phyloP scores from a whole-genome alignment of 2,113 vertebrate genomes.

The Acanthochromis polyacanthus region DNA sequence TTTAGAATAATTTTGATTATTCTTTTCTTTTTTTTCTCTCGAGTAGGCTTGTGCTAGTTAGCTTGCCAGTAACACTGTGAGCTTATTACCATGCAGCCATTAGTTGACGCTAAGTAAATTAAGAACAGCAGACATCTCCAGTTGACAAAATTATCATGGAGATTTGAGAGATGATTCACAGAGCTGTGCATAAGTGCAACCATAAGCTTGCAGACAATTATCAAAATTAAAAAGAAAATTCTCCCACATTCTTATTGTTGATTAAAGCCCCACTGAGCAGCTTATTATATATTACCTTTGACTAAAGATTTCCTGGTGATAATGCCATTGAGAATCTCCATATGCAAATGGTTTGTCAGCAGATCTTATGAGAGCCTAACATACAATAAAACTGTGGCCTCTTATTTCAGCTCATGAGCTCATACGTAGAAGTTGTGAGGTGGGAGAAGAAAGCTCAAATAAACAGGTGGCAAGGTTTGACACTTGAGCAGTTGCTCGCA shows the following conservation, averaged over 20 bases:
- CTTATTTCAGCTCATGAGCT: neutral
- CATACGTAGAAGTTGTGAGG: neutral
- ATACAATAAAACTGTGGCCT: neutral
- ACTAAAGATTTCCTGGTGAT: neutral
- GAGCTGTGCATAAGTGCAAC: constrained; percentile 22
- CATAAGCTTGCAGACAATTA: constrained; percentile 12
- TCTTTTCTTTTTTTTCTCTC: constrained; percentile 9
- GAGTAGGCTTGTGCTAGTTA: constrained; percentile 25
- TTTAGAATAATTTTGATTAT: constrained; percentile 51
- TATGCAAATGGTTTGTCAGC: neutral
- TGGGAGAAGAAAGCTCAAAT: neutral
- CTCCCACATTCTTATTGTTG: neutral
- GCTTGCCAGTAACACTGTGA: constrained; percentile 36
- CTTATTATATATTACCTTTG: neutral
- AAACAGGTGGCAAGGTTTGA: neutral
- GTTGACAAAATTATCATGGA: constrained; percentile 32
- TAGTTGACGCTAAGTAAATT: constrained; percentile 45
- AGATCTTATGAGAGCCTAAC: neutral
- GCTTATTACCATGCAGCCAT: constrained; percentile 42
- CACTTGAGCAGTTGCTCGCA: too few species aligned
- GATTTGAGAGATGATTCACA: constrained; percentile 35
- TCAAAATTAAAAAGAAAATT: constrained; percentile 12
- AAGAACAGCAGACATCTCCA: constrained; percentile 45
- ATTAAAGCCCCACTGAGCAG: constrained; percentile 14
- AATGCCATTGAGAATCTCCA: neutral